A percentile compares a stretch with the other conserved stretches of the same genome.
Conservation (phyloP, 2,797 vertebrate species). For the Aselliscus stoliczkanus region DNA sequence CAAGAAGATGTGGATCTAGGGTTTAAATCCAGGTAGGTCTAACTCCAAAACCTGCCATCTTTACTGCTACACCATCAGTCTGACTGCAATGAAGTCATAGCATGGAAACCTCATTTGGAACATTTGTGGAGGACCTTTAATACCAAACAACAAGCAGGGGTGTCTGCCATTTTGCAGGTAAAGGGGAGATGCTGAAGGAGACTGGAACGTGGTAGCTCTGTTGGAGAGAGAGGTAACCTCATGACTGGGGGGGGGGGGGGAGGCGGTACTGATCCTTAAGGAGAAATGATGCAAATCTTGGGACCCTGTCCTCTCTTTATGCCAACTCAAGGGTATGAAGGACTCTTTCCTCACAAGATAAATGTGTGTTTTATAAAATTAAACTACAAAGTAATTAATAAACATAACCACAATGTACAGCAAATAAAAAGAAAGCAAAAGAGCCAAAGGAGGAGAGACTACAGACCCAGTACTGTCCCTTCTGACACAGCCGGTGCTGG, state of each 20-base stretch:
- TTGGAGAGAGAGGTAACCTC: neutral
- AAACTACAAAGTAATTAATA: conserved; percentile 63
- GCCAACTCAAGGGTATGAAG: neutral
- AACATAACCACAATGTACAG: conserved; percentile 54
- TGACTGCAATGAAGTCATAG: neutral
- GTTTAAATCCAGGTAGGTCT: neutral
- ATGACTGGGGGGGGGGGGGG: neutral
- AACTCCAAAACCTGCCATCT: neutral
- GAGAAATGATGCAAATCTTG: neutral
- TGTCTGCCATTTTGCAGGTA: neutral
- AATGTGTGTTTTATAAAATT: conserved; percentile 45
- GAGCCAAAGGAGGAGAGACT: conserved; percentile 33
- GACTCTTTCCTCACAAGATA: conserved; percentile 18
- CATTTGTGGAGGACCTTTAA: neutral
- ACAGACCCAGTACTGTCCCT: conserved; percentile 66
- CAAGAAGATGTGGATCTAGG: neutral
- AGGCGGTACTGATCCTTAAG: neutral
- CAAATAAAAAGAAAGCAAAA: conserved; percentile 55
- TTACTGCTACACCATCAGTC: neutral
- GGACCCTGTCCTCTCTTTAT: neutral
- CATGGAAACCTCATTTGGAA: neutral
- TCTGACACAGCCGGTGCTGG: conserved; percentile 64
- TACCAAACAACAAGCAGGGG: neutral
- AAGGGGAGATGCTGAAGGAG: neutral
- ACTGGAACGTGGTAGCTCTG: neutral